These are phyloP conservation scores for western clawed frog (Xenopus tropicalis) DNA, from an alignment of 2,113 vertebrate genomes.

Conservation along the genomic window DNA sequence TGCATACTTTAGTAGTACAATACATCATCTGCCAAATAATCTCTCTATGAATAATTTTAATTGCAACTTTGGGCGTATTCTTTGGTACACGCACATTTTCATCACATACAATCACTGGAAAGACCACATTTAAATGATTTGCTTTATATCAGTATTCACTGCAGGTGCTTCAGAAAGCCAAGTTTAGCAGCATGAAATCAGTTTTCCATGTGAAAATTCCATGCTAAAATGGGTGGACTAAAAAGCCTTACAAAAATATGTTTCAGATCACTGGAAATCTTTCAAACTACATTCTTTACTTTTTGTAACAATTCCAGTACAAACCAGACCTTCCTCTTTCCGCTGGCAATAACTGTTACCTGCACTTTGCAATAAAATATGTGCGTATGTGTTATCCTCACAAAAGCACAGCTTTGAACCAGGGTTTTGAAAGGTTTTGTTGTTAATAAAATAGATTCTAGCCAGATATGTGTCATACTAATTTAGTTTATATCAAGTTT, in stretches of 20 bases:
- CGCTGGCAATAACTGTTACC: conserved; percentile 5
- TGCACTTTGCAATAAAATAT: not conserved
- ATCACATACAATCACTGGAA: conserved; percentile 2
- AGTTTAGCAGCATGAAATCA: conserved; percentile 24
- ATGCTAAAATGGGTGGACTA: not conserved
- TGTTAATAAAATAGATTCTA: too few species aligned
- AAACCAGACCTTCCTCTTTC: conserved; percentile 18
- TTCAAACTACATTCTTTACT: conserved; percentile 14
- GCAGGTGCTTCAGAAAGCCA: conserved; percentile 17
- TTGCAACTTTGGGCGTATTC: conserved; percentile 23
- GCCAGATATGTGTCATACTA: too few species aligned
- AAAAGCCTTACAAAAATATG: conserved; percentile 8
- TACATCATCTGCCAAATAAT: conserved; percentile 18
- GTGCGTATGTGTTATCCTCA: too few species aligned
- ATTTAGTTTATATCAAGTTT: too few species aligned
- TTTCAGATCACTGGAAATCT: conserved; percentile 14
- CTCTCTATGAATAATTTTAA: conserved; percentile 27
- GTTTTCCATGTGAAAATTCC: conserved; percentile 13
- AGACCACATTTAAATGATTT: conserved; percentile 22
- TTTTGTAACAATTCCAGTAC: conserved; percentile 16
- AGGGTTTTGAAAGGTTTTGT: too few species aligned
- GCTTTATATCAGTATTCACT: conserved; percentile 25
- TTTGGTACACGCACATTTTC: conserved; percentile 15
- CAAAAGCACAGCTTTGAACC: too few species aligned
- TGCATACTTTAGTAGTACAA: too few species aligned